These are phyloP conservation scores for Gambusia holbrooki DNA, from an alignment of 2,113 vertebrate genomes.

Conservation along the genomic window DNA sequence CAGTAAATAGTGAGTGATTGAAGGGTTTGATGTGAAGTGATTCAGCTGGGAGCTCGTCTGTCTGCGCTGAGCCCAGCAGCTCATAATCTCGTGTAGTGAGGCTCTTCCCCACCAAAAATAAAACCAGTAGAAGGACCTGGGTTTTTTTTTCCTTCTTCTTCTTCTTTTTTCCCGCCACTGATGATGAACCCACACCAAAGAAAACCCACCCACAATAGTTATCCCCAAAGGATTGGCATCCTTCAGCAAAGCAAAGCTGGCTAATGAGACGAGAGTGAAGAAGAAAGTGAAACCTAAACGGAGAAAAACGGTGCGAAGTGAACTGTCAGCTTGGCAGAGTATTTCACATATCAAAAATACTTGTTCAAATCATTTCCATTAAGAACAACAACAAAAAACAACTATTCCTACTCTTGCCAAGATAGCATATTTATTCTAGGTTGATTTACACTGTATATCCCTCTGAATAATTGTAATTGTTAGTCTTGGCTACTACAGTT, in stretches of 20 bases:
- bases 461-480: too few species aligned
- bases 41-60: conserved; percentile 73
- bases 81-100: conserved; percentile 59
- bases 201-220: conserved; percentile 59
- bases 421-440: too few species aligned
- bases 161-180: conserved; percentile 21
- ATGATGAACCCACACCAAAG: conserved; percentile 55
- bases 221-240: conserved; percentile 36
- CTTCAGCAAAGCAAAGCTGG: conserved; percentile 45
- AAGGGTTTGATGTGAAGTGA: conserved; percentile 74
- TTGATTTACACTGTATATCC: too few species aligned
- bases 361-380: neutral
- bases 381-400: neutral
- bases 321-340: neutral
- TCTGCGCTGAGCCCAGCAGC: conserved; percentile 58
- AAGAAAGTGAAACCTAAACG: conserved; percentile 29
- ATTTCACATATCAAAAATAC: neutral
- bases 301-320: conserved; percentile 20
- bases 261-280: conserved; percentile 54
- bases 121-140: conserved; percentile 37
- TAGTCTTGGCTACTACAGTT: too few species aligned
- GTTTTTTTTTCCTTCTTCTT: neutral
- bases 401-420: too few species aligned
- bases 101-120: conserved; percentile 29
- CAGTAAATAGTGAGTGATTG: conserved; percentile 76